These are phyloP conservation scores for Orthosia gracilis DNA, from an alignment of 2,888 invertebrate genomes.

Conservation along the genomic window DNA sequence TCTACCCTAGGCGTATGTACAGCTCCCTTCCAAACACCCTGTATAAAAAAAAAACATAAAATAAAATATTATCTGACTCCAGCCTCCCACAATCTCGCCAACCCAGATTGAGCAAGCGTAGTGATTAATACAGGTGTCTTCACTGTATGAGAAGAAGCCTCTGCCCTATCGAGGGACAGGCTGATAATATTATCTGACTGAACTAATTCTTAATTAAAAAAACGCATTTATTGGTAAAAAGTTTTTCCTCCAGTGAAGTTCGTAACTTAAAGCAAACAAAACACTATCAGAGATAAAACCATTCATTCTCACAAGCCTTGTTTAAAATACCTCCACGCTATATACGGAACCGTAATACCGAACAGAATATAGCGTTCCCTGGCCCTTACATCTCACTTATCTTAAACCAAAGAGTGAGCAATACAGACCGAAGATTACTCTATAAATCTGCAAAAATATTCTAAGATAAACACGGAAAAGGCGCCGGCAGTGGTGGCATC, in stretches of 20 bases:
- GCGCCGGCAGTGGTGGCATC: slow-evolving; percentile 68
- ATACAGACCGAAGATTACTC: slow-evolving; percentile 72
- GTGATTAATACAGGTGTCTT: too few species aligned
- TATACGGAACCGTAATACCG: slow-evolving; percentile 24
- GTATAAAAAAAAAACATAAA: too few species aligned
- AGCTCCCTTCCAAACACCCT: too few species aligned
- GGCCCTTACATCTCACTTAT: slow-evolving; percentile 60
- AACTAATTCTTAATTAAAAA: too few species aligned
- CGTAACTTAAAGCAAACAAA: not conserved
- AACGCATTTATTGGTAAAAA: not conserved
- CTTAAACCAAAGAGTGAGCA: slow-evolving; percentile 63
- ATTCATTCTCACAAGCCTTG: not conserved
- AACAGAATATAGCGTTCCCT: slow-evolving; percentile 22
- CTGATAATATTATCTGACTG: too few species aligned
- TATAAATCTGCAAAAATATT: slow-evolving; percentile 82
- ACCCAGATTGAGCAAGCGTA: too few species aligned
- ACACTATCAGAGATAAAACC: not conserved
- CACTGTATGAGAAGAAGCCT: too few species aligned
- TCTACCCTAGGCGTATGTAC: too few species aligned
- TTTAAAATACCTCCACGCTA: slow-evolving; percentile 25
- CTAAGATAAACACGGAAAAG: slow-evolving; percentile 78
- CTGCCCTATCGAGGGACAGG: too few species aligned
- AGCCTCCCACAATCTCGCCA: too few species aligned
- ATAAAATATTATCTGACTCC: too few species aligned
- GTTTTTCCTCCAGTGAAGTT: not conserved